Conservation (phyloP, 2,888 invertebrate genomes). For the Hyalella azteca region DNA sequence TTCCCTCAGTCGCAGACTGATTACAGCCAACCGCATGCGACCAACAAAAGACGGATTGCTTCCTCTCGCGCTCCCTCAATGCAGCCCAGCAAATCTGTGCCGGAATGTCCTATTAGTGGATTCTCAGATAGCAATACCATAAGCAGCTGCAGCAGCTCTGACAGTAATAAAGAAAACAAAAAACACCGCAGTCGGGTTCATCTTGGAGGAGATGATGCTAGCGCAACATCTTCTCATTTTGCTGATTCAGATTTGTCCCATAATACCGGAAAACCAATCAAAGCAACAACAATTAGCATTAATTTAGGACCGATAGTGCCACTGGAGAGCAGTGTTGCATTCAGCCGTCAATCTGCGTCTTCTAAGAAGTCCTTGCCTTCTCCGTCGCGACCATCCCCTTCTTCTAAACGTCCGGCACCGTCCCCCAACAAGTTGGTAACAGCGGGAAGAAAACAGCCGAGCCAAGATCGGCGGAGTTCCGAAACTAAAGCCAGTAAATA, state of each 20-base stretch:
- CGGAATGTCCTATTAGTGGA: background rate
- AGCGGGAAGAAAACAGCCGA: background rate
- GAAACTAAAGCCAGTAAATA: background rate
- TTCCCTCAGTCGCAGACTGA: conserved; percentile 39
- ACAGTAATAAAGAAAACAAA: conserved; percentile 51
- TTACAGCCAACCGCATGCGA: background rate
- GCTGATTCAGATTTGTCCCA: background rate
- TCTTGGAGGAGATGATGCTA: conserved; percentile 37
- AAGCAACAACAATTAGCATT: conserved; percentile 55
- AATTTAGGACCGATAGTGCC: conserved; percentile 43
- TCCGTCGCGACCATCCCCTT: background rate
- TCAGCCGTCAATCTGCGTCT: background rate
- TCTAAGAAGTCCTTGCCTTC: background rate
- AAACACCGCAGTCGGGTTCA: conserved; percentile 52
- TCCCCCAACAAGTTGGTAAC: background rate
- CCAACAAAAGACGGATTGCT: conserved; percentile 4
- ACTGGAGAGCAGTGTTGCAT: conserved; percentile 6
- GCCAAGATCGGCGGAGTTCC: background rate
- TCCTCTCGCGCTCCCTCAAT: conserved; percentile 15
- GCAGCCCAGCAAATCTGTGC: conserved; percentile 9
- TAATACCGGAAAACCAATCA: conserved; percentile 25
- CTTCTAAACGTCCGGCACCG: conserved; percentile 8
- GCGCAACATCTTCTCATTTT: background rate
- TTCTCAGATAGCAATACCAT: background rate
- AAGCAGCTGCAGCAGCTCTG: conserved; percentile 12